Evolutionary conservation across 2,797 vertebrate genomes (phyloP), one percentile per base, ranked within the genome.

Genomic region (Danio kyathit): DNA sequence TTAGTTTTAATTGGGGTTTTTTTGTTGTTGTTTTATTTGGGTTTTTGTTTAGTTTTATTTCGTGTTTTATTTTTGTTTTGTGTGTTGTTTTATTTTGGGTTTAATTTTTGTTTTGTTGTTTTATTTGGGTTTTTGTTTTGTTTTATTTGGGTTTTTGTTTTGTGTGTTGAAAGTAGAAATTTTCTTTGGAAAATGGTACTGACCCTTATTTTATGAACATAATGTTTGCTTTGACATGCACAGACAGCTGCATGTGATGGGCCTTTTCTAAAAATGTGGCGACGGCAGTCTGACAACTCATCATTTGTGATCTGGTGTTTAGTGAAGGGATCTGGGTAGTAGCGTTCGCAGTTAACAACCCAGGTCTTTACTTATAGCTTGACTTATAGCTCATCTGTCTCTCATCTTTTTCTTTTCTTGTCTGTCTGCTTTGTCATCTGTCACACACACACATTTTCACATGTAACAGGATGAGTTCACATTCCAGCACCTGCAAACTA

Each of bases 351-450:
- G 54, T 44, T 44, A 73, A 17, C 49, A 71, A 38, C 56, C 56
- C 38, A 52, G 11, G 43, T 43, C 69, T 5, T 38, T 19, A 19
- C n/a, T 72, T n/a, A 29, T 19, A 72, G 69, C 19, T 29, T 1
- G 14, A 48, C 17, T 74, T 52, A n/a, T 43, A 19, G 46, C 38
- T 60, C 56, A 74, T 74, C 56, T 60, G 71, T 48, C 57, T 74
- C 21, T 38, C 44, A 61, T 74, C n/a, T 74, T 48, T 17, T 48
- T 10, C 16, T 13, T 21, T 48, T 49, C 38, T 82, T 56, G 69
- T 43, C 51, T 71, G 79, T 48, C 76, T 48, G 44, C 19, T 21
- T 61, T 74, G 46, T 19, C 57, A 75, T 75, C 73, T 57, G 49
- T 59, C 64, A 29, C 64, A 63, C 61, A 63, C 61, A 29, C 64